Conservation (phyloP, 1,140 invertebrate species). For the Branchinecta lynchi region DNA sequence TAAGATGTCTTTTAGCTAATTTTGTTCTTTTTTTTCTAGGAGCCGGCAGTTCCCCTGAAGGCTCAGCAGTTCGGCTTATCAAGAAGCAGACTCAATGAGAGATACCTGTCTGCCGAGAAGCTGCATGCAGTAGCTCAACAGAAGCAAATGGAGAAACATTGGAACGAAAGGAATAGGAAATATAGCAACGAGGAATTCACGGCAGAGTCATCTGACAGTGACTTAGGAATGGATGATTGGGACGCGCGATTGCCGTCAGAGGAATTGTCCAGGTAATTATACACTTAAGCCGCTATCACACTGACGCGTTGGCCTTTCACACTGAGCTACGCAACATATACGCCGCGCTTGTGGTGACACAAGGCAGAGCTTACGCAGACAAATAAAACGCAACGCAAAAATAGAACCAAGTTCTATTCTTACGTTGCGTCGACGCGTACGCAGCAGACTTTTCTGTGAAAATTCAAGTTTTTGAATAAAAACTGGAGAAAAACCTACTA, state of each 20-base stretch:
- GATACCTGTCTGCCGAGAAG: conserved; percentile 64
- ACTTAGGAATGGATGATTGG: not conserved
- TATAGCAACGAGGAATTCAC: not conserved
- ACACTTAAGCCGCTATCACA: too few relatives aligned
- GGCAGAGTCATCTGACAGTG: not conserved
- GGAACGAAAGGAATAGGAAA: not conserved
- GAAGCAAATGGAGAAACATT: conserved; percentile 21
- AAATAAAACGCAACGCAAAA: too few relatives aligned
- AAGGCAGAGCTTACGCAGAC: too few relatives aligned
- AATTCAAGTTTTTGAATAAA: too few relatives aligned
- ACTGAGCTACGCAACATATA: too few relatives aligned
- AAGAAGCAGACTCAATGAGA: conserved; percentile 63
- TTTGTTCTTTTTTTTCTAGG: conserved; percentile 25
- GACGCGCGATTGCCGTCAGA: not conserved
- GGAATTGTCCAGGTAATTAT: not conserved
- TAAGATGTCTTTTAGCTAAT: too few relatives aligned
- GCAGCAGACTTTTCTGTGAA: too few relatives aligned
- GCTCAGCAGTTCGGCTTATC: conserved; percentile 57
- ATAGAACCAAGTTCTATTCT: too few relatives aligned
- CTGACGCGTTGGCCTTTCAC: too few relatives aligned
- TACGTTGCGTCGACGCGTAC: too few relatives aligned
- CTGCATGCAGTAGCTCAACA: conserved; percentile 32
- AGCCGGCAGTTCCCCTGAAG: conserved; percentile 33
- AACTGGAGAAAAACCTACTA: too few relatives aligned
- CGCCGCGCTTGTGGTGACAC: too few relatives aligned